Evolutionary conservation across 1,140 invertebrate genomes (phyloP), one percentile per base, ranked within the genome.

Genomic region (Harpegnathos saltator): DNA sequence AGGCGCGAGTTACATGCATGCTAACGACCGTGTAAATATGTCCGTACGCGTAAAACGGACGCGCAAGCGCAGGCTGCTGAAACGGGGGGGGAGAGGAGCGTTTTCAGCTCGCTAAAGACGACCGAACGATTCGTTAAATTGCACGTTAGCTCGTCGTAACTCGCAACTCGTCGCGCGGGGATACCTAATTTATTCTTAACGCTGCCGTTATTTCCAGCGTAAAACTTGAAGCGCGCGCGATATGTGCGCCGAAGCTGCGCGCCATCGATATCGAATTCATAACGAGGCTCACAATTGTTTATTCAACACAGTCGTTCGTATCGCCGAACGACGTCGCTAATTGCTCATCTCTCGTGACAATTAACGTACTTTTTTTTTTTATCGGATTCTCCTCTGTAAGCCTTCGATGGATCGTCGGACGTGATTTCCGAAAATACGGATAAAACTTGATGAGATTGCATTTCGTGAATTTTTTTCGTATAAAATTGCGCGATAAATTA

Each of bases 21-120:
- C 26, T 73, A 71, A 82, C 63, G 75, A 78, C 24, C 75, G 19
- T 69, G 63, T 69, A 44, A 24, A 56, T 78, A 29, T 78, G 44
- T 19, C 17, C 54, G 48, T 56, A 33, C 29, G 33, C 22, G 48
- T 58, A 54, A 52, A 33, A 26, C 29, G 15, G 29, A 38, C 22
- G 29, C 22, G 29, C n/a, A 66, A 14, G 65, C 19, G n/a, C 17
- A 1, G 44, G 33, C n/a, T 22, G 33, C 12, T 19, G 38, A 44
- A 44, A 48, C 26, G 11, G 22, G 15, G n/a, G n/a, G n/a, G n/a
- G n/a, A n/a, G n/a, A n/a, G n/a, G 48, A 80, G 29, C 48, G 48
- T 78, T 56, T 50, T 58, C 38, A 12, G 63, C 14, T 78, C 9
- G 65, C 56, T 71, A 58, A 80, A 59, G 38, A 80, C 3, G 29